A percentile compares a stretch with the other conserved stretches of the same genome.
These are phyloP conservation scores for Cerastis leucographa DNA, from an alignment of 2,888 invertebrate genomes.

Conservation along the genomic window DNA sequence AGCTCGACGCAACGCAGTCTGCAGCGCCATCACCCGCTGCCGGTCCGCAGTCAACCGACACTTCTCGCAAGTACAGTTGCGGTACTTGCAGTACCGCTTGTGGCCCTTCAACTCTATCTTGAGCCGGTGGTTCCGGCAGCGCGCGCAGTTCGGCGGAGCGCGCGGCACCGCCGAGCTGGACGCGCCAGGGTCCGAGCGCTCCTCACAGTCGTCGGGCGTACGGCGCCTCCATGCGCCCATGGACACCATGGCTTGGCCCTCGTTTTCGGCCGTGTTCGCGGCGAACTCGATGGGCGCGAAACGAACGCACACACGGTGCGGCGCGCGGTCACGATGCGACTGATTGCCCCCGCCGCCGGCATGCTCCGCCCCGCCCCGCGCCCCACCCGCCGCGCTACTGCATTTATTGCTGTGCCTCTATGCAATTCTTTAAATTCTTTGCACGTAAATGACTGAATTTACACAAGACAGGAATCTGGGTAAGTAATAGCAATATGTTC, in stretches of 20 bases:
- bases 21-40: slow-evolving; percentile 96
- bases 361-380: slow-evolving; percentile 78
- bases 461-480: slow-evolving; percentile 24
- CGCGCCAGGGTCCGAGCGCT: slow-evolving; percentile 87
- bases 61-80: slow-evolving; percentile 96
- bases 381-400: slow-evolving; percentile 77
- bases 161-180: slow-evolving; percentile 92
- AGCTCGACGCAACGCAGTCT: slow-evolving; percentile 95
- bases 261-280: slow-evolving; percentile 81
- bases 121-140: slow-evolving; percentile 97
- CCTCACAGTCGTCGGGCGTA: slow-evolving; percentile 87
- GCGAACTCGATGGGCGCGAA: slow-evolving; percentile 86
- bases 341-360: slow-evolving; percentile 79
- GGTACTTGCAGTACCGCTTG: slow-evolving; percentile 97
- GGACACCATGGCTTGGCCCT: slow-evolving; percentile 84
- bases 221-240: slow-evolving; percentile 88
- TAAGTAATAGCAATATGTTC: not conserved
- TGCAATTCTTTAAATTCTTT: slow-evolving; percentile 69
- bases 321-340: slow-evolving; percentile 87
- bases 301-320: slow-evolving; percentile 76
- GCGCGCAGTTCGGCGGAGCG: slow-evolving; percentile 97
- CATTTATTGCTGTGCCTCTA: slow-evolving; percentile 86
- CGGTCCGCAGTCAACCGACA: slow-evolving; percentile 96
- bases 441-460: slow-evolving; percentile 50
- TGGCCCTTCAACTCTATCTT: slow-evolving; percentile 97